Conservation (phyloP, 2,888 invertebrate genomes). For the Gastracanthus pulcherrimus region DNA sequence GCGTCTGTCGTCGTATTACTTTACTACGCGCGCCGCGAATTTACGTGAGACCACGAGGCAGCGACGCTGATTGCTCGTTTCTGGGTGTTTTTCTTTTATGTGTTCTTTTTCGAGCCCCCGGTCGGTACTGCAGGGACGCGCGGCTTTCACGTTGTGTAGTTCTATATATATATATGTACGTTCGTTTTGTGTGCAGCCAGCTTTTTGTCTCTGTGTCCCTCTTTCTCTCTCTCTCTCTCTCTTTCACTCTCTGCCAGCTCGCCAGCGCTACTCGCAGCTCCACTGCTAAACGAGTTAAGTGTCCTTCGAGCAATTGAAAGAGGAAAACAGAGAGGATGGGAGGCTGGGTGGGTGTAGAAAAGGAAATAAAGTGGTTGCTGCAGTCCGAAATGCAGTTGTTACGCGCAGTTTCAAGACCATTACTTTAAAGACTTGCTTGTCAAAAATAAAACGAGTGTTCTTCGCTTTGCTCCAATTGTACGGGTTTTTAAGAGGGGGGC, state of each 20-base stretch:
- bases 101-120: too few species aligned
- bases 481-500: neutral
- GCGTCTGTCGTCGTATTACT: too few species aligned
- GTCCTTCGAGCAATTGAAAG: conserved; percentile 12
- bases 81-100: too few species aligned
- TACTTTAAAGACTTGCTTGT: neutral
- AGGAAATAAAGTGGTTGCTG: neutral
- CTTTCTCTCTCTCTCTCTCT: neutral
- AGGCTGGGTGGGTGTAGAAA: too few species aligned
- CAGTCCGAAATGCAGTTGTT: neutral
- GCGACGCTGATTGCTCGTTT: conserved; percentile 22
- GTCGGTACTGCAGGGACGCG: too few species aligned
- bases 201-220: neutral
- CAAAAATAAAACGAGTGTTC: neutral
- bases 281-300: neutral
- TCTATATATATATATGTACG: too few species aligned
- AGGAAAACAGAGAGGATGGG: neutral
- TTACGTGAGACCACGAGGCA: neutral
- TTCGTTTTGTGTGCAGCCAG: too few species aligned
- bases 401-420: conserved; percentile 1
- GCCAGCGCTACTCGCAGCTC: neutral
- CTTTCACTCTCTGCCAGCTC: neutral
- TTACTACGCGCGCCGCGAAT: neutral
- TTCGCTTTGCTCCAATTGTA: neutral
- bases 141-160: too few species aligned